Percentiles rank a stretch among this genome's conserved stretches.
Evolutionary conservation across 2,113 vertebrate genomes (phyloP).

Genomic region (Nesogale talazaci): DNA sequence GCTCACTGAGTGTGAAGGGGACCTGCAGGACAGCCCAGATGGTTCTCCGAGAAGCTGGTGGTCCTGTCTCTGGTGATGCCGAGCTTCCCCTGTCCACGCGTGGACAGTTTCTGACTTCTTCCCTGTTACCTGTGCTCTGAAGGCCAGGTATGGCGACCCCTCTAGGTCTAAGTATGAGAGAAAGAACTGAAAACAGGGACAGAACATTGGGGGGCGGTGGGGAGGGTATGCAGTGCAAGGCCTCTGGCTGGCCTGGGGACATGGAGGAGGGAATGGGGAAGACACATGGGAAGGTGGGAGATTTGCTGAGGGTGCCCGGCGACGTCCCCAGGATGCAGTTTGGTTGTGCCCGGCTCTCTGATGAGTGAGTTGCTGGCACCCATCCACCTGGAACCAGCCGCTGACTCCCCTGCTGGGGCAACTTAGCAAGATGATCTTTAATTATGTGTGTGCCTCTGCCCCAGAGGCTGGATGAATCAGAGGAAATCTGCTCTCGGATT

Average conservation of each 20-base stretch:
- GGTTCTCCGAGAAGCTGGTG: neutral
- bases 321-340: neutral
- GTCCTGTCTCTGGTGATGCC: neutral
- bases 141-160: accelerated
- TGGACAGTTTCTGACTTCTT: neutral
- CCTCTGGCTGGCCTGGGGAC: neutral
- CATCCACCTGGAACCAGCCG: neutral
- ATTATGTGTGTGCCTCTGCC: neutral
- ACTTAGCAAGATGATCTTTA: neutral
- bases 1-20: neutral
- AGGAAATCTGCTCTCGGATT: no score
- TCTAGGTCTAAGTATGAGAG: neutral
- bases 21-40: neutral
- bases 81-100: neutral
- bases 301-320: neutral
- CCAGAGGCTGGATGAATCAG: neutral
- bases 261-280: neutral
- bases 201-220: no score
- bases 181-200: neutral
- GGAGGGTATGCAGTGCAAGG: no score
- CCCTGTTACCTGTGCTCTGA: neutral
- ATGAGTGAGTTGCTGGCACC: neutral
- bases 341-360: neutral
- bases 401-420: neutral
- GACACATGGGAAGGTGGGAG: no score